Base-by-base conservation (phyloP, 2,797 vertebrate species). In the Micropoecilia bifurca region DNA sequence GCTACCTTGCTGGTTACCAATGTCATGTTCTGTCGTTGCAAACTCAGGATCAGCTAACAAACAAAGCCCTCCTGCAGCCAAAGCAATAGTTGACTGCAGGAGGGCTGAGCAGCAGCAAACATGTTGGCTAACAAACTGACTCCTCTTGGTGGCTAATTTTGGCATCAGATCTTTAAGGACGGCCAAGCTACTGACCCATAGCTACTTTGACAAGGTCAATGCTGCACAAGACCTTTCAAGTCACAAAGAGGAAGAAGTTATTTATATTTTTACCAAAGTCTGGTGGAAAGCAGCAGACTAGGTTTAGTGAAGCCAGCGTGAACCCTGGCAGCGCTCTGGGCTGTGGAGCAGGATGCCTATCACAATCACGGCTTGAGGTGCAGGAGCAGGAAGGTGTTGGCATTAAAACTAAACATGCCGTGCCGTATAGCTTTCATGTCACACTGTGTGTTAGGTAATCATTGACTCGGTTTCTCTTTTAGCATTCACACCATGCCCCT, bases 151-250 rank as follows among this genome's bases (percentile, higher is more conserved):
- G 28, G 59, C 5, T 55, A 28, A 33, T 71, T 13, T 2, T 71
- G 73, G 68, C 30, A 80, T 14, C 75, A 79, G 57, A 72, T 81
- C 3, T 48, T 76, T 75, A 59, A 57, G 25, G 50, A 28, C 28
- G 20, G 20, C 53, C 73, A 55, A 55, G 71, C 45, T 25, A n/a
- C n/a, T 16, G n/a, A 8, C 77, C 41, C 71, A 25, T 53, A 39
- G n/a, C 10, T 30, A 30, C 57, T 68, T 48, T 59, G 20, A 1
- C 33, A 78, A 72, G 66, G 13, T 83, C 1, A 74, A 36, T 8
- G 36, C 86, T 86, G 73, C 4, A 0, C 74, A 79, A 88, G 25
- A 39, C 45, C 48, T 53, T 50, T n/a, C 85, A 77, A 83, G 55
- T 82, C 77, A 59, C 48, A 10, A 82, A 77, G 47, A 72, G 69